Base-by-base conservation (phyloP, 2,797 vertebrate species). In the Denticeps clupeoides region DNA sequence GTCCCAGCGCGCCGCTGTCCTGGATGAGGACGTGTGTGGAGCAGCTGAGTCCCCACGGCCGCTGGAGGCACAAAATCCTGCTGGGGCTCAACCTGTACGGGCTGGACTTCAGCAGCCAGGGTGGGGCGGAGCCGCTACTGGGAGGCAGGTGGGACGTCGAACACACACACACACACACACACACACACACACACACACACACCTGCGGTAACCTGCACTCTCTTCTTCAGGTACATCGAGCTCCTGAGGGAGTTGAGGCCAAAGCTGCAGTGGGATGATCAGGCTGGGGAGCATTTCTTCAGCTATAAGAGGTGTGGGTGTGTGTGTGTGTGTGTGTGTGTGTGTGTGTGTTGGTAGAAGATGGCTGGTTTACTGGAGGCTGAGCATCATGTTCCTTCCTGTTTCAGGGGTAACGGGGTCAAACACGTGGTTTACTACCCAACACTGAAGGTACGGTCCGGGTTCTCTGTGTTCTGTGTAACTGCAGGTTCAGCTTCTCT, bases 31-130 rank as follows among this genome's bases (percentile, higher is more conserved):
- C 90, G 41, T 97, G 93, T 59, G 79, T 97, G 51, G 81, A 93
- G 35, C 77, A 87, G 52, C 78, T 99, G 5, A 87, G 91, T 46
- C 94, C 94, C 28, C 72, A 79, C 53, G 64, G 77, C 44, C 80
- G 81, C 57, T 97, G 92, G 92, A 89, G 94, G 41, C 78, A 84
- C 43, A 98, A 97, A 79, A 92, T 99, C 67, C 82, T 99, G 45
- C 70, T 98, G 38, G 94, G 93, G 3, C 70, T 98, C 16, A 95
- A 95, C 70, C 74, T 99, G 64, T 99, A 98, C 1, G 95, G 95
- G 33, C 82, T 94, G 68, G 92, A 96, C 61, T 93, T 92, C 58
- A 75, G 84, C 1, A 78, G 69, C 18, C 77, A 87, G 46, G 88
- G 80, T 51, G 80, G 77, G 6, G 70, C 86, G 0, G 89, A 97